Evolutionary conservation across 2,113 vertebrate genomes (phyloP).

Genomic region (Tenrec ecaudatus): DNA sequence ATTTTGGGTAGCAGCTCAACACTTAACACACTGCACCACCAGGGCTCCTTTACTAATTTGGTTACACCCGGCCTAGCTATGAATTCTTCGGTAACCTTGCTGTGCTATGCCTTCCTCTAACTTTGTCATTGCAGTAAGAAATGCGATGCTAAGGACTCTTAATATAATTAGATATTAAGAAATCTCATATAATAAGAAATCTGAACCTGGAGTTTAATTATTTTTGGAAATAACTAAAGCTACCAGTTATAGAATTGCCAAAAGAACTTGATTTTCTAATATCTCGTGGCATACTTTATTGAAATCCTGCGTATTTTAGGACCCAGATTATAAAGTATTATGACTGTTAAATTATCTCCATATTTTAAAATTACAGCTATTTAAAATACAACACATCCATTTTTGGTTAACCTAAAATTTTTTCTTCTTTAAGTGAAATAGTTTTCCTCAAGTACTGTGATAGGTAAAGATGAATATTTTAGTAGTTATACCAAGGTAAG

Average conservation of each 20-base stretch:
- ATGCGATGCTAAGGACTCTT: background rate
- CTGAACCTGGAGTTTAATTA: background rate
- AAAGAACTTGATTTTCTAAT: background rate
- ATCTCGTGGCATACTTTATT: background rate
- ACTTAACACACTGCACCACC: background rate
- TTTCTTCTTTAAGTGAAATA: slow-evolving; percentile 42
- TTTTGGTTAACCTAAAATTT: slow-evolving; percentile 47
- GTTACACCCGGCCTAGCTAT: background rate
- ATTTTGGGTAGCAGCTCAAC: background rate
- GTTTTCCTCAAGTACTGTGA: slow-evolving; percentile 19
- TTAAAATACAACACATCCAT: slow-evolving; percentile 6
- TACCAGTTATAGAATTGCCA: background rate
- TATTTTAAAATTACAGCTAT: slow-evolving; percentile 48
- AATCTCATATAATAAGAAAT: background rate
- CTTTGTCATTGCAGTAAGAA: background rate
- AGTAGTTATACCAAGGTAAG: background rate
- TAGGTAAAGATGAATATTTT: slow-evolving; percentile 30
- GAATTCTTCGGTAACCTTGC: background rate
- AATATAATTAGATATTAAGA: background rate
- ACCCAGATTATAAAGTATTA: background rate
- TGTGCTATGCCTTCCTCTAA: background rate
- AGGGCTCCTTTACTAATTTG: background rate
- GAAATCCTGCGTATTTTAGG: background rate
- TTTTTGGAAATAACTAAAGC: background rate
- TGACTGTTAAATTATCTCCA: background rate